These are phyloP conservation scores for Ibycter americanus DNA, from an alignment of 2,797 vertebrate species.

Conservation along the genomic window DNA sequence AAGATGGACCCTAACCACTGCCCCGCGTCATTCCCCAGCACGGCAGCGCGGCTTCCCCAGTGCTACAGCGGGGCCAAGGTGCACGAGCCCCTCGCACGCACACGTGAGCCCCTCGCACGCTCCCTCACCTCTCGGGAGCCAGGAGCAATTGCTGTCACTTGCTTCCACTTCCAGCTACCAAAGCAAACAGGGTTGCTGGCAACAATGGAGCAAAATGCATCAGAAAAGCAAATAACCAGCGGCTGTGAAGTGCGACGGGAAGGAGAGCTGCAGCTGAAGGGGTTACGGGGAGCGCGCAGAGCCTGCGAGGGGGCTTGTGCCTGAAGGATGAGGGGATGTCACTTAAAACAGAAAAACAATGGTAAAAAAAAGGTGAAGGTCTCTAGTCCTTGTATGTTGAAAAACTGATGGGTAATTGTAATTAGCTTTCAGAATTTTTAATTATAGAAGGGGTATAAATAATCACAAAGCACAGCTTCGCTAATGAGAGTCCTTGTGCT, in stretches of 20 bases:
- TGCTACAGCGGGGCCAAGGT: no score
- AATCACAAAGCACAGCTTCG: constrained; percentile 71
- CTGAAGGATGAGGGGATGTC: accelerated
- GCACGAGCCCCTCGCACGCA: accelerated
- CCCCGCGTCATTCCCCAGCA: accelerated
- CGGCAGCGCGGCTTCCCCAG: accelerated
- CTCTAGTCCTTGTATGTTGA: not conserved
- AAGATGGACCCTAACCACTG: accelerated
- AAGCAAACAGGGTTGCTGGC: not conserved
- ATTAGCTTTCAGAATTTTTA: constrained; percentile 80
- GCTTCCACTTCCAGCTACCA: not conserved
- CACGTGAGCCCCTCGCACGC: no score
- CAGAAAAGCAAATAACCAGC: not conserved
- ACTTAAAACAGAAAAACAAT: not conserved
- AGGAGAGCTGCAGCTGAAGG: not conserved
- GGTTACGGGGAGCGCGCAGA: accelerated
- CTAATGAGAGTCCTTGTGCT: constrained; percentile 75
- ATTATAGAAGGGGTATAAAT: constrained; percentile 79
- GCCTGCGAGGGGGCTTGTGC: not conserved
- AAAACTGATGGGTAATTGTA: constrained; percentile 75
- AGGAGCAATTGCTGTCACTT: accelerated
- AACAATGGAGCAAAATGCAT: accelerated
- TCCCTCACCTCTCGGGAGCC: not conserved
- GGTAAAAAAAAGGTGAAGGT: not conserved
- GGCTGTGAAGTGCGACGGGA: accelerated